A percentile compares a stretch with the other conserved stretches of the same genome.
phyloP scores from a whole-genome alignment of 2,113 vertebrate genomes.

The Osmerus eperlanus region DNA sequence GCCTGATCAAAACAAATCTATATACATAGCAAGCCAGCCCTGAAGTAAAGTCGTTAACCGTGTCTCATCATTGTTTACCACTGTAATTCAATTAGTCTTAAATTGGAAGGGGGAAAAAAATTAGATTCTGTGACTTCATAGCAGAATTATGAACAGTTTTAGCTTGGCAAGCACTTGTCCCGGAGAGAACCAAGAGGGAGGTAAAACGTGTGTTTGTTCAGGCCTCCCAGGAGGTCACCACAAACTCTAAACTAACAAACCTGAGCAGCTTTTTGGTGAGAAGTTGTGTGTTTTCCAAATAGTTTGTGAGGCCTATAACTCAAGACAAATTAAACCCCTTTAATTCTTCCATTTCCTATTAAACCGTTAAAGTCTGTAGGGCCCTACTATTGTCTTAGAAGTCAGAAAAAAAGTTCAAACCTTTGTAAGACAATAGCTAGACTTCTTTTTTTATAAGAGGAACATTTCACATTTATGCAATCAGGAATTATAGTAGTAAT shows the following conservation, averaged over 20 bases:
- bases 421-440: background rate
- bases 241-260: conserved; percentile 81
- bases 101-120: conserved; percentile 87
- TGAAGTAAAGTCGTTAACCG: conserved; percentile 86
- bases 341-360: conserved; percentile 51
- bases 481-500: background rate
- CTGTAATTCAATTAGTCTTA: conserved; percentile 86
- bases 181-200: conserved; percentile 78
- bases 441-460: no score
- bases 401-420: background rate
- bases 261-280: conserved; percentile 74
- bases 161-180: conserved; percentile 80
- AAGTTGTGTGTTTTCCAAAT: conserved; percentile 73
- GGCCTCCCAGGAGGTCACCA: conserved; percentile 82
- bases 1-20: conserved; percentile 77
- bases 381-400: no score
- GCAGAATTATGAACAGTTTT: conserved; percentile 86
- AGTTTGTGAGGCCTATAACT: conserved; percentile 56
- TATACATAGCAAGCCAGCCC: conserved; percentile 76
- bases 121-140: conserved; percentile 89
- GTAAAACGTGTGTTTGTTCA: conserved; percentile 85
- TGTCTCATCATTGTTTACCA: conserved; percentile 79
- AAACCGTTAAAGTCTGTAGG: conserved; percentile 20
- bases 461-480: background rate
- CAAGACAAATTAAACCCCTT: conserved; percentile 57